phyloP scores from a whole-genome alignment of 1,140 invertebrate species.

The Drosophila oshimai region DNA sequence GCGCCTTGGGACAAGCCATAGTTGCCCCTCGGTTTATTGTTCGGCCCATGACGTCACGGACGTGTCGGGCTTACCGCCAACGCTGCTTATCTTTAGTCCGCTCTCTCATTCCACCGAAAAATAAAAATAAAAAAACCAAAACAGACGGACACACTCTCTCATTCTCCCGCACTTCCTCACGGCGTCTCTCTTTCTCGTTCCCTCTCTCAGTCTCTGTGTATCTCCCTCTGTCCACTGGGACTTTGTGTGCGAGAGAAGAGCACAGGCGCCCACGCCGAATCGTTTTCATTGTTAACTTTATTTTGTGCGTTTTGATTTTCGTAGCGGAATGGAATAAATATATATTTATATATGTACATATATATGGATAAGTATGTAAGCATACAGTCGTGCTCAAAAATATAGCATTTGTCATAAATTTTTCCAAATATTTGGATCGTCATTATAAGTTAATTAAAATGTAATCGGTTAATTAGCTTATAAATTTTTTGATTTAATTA shows the following conservation, averaged over 20 bases:
- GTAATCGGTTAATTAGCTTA: no score
- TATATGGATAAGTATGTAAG: not conserved
- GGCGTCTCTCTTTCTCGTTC: not conserved
- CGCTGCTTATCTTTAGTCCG: not conserved
- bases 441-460: no score
- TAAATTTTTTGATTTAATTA: no score
- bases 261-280: slow-evolving; percentile 38
- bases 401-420: not conserved
- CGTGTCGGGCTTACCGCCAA: not conserved
- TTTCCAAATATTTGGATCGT: no score
- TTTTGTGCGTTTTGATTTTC: slow-evolving; percentile 51
- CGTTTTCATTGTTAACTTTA: slow-evolving; percentile 42
- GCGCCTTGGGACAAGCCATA: slow-evolving; percentile 8
- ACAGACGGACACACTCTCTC: slow-evolving; percentile 7
- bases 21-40: not conserved
- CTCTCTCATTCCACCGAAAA: not conserved
- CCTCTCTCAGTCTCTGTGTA: not conserved
- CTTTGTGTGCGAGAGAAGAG: slow-evolving; percentile 13
- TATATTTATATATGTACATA: not conserved
- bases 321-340: slow-evolving; percentile 13
- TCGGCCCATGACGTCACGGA: not conserved
- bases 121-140: not conserved
- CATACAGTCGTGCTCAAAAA: not conserved
- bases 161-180: slow-evolving; percentile 20
- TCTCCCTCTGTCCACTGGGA: slow-evolving; percentile 9